Evolutionary conservation across 2,113 vertebrate species (phyloP).

Genomic region (Phoxinus phoxinus): DNA sequence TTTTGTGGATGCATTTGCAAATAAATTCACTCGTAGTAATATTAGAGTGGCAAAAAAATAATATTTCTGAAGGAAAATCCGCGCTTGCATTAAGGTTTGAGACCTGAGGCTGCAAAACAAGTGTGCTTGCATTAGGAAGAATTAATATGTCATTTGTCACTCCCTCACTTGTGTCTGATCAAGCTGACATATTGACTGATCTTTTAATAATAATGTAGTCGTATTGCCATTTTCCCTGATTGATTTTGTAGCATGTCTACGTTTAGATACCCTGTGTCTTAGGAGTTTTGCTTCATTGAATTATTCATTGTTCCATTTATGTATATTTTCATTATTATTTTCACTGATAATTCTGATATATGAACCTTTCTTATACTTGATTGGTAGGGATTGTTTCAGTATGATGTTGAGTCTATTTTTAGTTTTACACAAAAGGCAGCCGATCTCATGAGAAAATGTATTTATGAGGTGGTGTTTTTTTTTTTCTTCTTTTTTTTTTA

Average conservation of each 20-base stretch:
- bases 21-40: neutral
- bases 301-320: neutral
- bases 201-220: neutral
- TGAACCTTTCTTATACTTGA: neutral
- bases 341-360: neutral
- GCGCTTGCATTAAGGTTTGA: neutral
- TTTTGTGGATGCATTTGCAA: neutral
- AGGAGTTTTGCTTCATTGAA: neutral
- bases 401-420: neutral
- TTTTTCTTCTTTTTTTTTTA: too few relatives aligned
- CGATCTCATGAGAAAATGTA: neutral
- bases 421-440: constrained; percentile 5
- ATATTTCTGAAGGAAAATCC: neutral
- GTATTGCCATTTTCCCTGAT: neutral
- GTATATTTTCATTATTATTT: neutral
- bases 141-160: neutral
- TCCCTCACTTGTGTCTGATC: neutral
- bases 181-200: neutral
- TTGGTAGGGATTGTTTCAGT: neutral
- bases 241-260: neutral
- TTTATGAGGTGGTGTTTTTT: neutral
- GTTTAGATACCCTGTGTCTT: neutral
- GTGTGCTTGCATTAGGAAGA: neutral
- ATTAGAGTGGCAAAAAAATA: neutral
- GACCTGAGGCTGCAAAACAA: neutral